Evolutionary conservation across 2,888 invertebrate genomes (phyloP).

Genomic region (Drosophila subquinaria): DNA sequence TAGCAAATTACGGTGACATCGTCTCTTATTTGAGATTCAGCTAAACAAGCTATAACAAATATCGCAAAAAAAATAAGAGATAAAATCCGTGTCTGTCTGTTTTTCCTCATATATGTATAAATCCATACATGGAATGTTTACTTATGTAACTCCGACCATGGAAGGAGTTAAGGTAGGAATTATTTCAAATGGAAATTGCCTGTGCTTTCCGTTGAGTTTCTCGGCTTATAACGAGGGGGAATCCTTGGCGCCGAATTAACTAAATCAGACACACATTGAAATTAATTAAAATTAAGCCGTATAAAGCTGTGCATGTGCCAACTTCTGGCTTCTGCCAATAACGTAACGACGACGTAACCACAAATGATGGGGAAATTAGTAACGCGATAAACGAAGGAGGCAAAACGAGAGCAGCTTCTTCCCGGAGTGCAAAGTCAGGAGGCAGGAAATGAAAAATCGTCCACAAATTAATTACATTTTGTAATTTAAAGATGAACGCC

Average conservation of each 20-base stretch:
- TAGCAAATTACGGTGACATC: conserved; percentile 26
- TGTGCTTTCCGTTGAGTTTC: background rate
- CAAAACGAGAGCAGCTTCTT: conserved; percentile 26
- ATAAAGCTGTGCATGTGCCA: conserved; percentile 48
- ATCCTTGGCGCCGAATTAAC: conserved; percentile 11
- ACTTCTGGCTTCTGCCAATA: conserved; percentile 46
- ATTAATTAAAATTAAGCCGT: conserved; percentile 72
- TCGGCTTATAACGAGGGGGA: conserved; percentile 2
- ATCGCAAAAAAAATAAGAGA: conserved; percentile 13
- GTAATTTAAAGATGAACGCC: conserved; percentile 60
- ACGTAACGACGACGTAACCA: conserved; percentile 44
- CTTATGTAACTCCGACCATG: background rate
- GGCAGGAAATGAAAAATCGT: conserved; percentile 58
- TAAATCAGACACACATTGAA: conserved; percentile 48
- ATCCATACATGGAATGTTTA: conserved; percentile 1
- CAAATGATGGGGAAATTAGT: conserved; percentile 63
- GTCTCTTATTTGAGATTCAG: conserved; percentile 38
- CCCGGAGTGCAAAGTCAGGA: conserved; percentile 58
- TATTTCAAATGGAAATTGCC: conserved; percentile 12
- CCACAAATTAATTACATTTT: conserved; percentile 71
- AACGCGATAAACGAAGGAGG: conserved; percentile 32
- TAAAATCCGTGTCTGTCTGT: conserved; percentile 5
- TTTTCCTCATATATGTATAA: background rate
- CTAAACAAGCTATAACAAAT: conserved; percentile 29
- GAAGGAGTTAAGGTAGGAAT: conserved; percentile 8